These are phyloP conservation scores for Rhinichthys osculus DNA, from an alignment of 2,797 vertebrate genomes.

Conservation along the genomic window DNA sequence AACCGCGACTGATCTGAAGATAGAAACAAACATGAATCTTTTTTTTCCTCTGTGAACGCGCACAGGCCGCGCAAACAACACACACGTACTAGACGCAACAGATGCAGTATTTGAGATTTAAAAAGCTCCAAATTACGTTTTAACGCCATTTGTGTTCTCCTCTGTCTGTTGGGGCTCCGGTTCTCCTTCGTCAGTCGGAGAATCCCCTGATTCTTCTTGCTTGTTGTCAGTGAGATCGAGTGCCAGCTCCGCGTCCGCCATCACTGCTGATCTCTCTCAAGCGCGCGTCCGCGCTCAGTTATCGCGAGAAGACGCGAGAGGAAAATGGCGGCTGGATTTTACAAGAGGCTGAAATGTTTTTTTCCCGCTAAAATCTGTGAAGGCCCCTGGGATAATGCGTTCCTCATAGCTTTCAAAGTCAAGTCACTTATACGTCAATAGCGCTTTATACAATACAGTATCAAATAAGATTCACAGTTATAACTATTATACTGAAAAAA, in stretches of 20 bases:
- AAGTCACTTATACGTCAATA: no score
- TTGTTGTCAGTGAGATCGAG: conserved; percentile 48
- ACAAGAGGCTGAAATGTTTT: no score
- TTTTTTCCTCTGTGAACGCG: not conserved
- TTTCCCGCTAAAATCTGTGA: no score
- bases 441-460: no score
- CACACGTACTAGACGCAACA: not conserved
- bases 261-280: conserved; percentile 13
- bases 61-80: conserved; percentile 18
- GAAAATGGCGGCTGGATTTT: not conserved
- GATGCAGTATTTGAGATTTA: not conserved
- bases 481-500: no score
- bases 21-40: no score
- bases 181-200: conserved; percentile 61
- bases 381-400: no score
- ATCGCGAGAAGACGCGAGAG: conserved; percentile 21
- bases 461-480: no score
- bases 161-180: conserved; percentile 64
- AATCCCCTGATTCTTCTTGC: conserved; percentile 38
- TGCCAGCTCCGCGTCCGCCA: conserved; percentile 57
- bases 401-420: no score
- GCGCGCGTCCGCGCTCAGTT: not conserved
- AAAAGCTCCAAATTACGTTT: conserved; percentile 72
- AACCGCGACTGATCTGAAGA: no score
- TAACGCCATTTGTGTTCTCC: conserved; percentile 79